Evolutionary conservation across 2,888 invertebrate genomes (phyloP), one percentile per base, ranked within the genome.

Genomic region (Ligdia adustata): DNA sequence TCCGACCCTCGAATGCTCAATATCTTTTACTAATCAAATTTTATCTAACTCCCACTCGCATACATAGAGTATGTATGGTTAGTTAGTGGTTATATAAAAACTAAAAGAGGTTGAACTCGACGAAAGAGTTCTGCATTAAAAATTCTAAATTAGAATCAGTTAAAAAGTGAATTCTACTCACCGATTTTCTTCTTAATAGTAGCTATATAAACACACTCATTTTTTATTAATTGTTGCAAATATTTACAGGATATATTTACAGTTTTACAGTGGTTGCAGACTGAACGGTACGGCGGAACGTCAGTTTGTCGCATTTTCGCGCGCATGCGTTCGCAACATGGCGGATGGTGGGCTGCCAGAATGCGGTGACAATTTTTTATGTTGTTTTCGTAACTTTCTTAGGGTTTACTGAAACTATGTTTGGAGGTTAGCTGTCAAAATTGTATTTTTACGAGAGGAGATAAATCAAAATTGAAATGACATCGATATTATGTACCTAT

Each of bases 301-400:
- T 86, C 86, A 86, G 73, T 64, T 68, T 79, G 82, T 84, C 84
- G 87, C 87, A 86, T 80, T 72, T 69, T 66, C 66, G 65, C 62
- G 70, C 82, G 86, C 86, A 71, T 79, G 86, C 80, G 83, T 70
- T 61, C 26, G 16, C 42, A 50, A 45, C 35, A 50, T 50, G 50
- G 50, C 50, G 35, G 50, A n/a, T 26, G 11, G 7, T 13, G 48
- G 9, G 48, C n/a, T 49, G 38, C 33, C 29, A 49, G 15, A 3
- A 1, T 37, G 1, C 5, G 7, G n/a, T 11, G 15, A 2, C 13
- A 22, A 6, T 22, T 15, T 24, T 31, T 24, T 2, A 4, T 6
- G 7, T 9, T 2, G 12, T 9, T 39, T 28, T 39, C 9, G 39
- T 2, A 6, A 4, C 0, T 45, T 38, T 18, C 11, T 5, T 20